Conservation (phyloP, 2,888 invertebrate genomes). For the Nomada hirtipes region DNA sequence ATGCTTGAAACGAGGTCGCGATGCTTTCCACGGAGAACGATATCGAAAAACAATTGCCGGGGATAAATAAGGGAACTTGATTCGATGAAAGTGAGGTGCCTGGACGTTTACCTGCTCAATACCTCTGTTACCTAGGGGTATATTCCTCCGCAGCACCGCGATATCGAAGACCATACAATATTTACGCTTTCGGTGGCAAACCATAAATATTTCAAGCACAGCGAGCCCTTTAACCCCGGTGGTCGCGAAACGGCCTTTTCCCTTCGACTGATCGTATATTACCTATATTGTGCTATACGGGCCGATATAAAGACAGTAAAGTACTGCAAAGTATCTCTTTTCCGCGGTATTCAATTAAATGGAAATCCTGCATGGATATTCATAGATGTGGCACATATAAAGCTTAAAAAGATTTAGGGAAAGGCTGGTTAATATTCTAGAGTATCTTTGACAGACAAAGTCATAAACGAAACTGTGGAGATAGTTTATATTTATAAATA, state of each 20-base stretch:
- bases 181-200: slow-evolving; percentile 74
- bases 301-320: slow-evolving; percentile 44
- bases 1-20: slow-evolving; percentile 39
- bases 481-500: neutral
- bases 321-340: slow-evolving; percentile 37
- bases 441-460: neutral
- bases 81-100: slow-evolving; percentile 55
- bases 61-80: slow-evolving; percentile 75
- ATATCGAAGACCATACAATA: slow-evolving; percentile 72
- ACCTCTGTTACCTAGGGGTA: slow-evolving; percentile 52
- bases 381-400: slow-evolving; percentile 29
- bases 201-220: slow-evolving; percentile 78
- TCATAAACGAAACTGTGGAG: neutral
- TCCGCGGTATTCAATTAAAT: slow-evolving; percentile 49
- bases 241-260: slow-evolving; percentile 39
- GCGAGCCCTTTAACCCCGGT: slow-evolving; percentile 66
- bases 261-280: slow-evolving; percentile 51
- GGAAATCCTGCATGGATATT: slow-evolving; percentile 53
- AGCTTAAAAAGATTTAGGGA: slow-evolving; percentile 8
- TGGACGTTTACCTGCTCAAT: slow-evolving; percentile 48
- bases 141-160: slow-evolving; percentile 45
- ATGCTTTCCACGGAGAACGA: slow-evolving; percentile 53
- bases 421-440: neutral
- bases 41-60: slow-evolving; percentile 72
- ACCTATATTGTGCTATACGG: slow-evolving; percentile 44